Evolutionary conservation across 2,888 invertebrate species (phyloP).

Genomic region (Auanema sp.): DNA sequence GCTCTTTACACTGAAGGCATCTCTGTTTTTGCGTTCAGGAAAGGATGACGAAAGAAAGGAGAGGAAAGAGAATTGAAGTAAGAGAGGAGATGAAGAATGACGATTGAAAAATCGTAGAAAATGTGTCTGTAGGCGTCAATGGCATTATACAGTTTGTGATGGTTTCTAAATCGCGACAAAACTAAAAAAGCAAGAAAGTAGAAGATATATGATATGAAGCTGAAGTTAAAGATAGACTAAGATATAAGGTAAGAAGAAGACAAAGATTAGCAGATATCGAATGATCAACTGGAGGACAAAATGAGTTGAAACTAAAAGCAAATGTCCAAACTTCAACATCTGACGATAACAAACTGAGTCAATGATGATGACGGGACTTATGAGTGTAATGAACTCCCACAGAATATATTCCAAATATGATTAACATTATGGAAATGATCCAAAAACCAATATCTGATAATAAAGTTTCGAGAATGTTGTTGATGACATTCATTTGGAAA

Average conservation of each 20-base stretch:
- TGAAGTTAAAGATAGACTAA: neutral
- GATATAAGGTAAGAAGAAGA: constrained; percentile 2
- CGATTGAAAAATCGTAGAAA: neutral
- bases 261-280: neutral
- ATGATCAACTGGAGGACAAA: neutral
- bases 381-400: too few species aligned
- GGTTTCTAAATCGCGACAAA: constrained; percentile 3
- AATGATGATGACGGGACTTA: neutral
- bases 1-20: constrained; percentile 4
- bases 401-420: too few species aligned
- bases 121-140: neutral
- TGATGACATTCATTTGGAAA: too few species aligned
- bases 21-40: neutral
- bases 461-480: too few species aligned
- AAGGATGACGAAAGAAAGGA: constrained; percentile 1
- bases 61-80: constrained; percentile 1
- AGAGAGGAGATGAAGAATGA: neutral
- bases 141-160: neutral
- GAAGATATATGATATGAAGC: neutral
- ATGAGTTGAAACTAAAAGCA: too few species aligned
- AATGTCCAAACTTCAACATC: too few species aligned
- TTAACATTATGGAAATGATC: too few species aligned
- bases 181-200: neutral
- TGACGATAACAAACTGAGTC: too few species aligned
- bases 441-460: too few species aligned